phyloP scores from a whole-genome alignment of 2,888 invertebrate species.

The Mamestra brassicae region DNA sequence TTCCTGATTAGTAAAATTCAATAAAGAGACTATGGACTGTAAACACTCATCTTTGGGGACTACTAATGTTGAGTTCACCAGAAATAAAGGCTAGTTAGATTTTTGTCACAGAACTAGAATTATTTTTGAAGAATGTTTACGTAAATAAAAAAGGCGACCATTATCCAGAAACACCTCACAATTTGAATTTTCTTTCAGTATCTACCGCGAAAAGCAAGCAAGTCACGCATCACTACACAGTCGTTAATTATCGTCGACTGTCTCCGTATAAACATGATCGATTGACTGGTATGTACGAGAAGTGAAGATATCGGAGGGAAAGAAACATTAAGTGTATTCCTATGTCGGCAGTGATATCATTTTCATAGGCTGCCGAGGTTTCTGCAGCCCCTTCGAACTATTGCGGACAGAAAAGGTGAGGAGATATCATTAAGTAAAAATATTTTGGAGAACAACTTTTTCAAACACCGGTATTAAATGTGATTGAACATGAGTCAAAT shows the following conservation, averaged over 20 bases:
- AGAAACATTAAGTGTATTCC: slow-evolving; percentile 89
- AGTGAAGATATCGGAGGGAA: slow-evolving; percentile 86
- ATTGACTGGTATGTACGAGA: slow-evolving; percentile 75
- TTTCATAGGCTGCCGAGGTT: slow-evolving; percentile 85
- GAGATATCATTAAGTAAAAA: slow-evolving; percentile 64
- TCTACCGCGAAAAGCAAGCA: slow-evolving; percentile 44
- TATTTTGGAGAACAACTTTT: neutral
- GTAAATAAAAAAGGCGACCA: neutral
- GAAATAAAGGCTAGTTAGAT: too few species aligned
- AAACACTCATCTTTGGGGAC: too few species aligned
- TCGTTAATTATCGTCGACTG: slow-evolving; percentile 79
- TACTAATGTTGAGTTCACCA: too few species aligned
- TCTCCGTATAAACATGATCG: slow-evolving; percentile 83
- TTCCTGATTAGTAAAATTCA: too few species aligned
- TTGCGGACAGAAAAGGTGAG: slow-evolving; percentile 70
- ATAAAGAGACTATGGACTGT: too few species aligned
- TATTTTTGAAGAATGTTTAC: neutral
- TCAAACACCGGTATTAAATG: neutral
- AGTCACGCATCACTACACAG: slow-evolving; percentile 60
- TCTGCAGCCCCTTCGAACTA: slow-evolving; percentile 81
- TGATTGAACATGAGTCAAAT: neutral
- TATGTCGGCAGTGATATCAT: slow-evolving; percentile 88
- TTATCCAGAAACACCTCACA: slow-evolving; percentile 30
- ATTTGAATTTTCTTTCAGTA: slow-evolving; percentile 60
- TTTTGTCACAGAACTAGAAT: neutral